These are phyloP conservation scores for Oscheius sp. DNA, from an alignment of 2,888 invertebrate species.

Conservation along the genomic window DNA sequence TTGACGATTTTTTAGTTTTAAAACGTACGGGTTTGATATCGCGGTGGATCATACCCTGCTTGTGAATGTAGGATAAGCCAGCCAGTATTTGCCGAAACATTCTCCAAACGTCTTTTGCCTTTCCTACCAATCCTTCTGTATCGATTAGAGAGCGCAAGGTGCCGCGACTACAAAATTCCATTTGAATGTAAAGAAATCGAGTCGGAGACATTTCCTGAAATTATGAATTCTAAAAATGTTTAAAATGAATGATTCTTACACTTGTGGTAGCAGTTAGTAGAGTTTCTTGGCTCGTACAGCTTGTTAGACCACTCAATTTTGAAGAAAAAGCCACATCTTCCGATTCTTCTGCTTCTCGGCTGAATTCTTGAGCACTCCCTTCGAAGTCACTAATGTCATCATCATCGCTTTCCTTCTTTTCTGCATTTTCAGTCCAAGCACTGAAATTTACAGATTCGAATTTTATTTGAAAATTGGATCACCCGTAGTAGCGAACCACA, in stretches of 20 bases:
- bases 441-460: slow-evolving; percentile 19
- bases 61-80: slow-evolving; percentile 69
- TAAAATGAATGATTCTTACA: too few relatives aligned
- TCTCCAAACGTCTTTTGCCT: slow-evolving; percentile 76
- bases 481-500: slow-evolving; percentile 78
- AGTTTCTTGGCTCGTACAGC: too few relatives aligned
- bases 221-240: too few relatives aligned
- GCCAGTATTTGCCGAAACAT: slow-evolving; percentile 93
- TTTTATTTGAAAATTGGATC: background rate
- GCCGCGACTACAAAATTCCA: slow-evolving; percentile 98
- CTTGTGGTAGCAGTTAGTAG: too few relatives aligned
- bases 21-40: slow-evolving; percentile 65
- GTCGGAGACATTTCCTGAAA: too few relatives aligned
- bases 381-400: background rate
- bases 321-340: background rate
- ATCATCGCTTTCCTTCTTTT: background rate
- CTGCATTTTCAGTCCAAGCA: slow-evolving; percentile 36
- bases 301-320: too few relatives aligned
- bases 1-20: too few relatives aligned
- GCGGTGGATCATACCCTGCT: slow-evolving; percentile 61
- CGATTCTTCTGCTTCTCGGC: background rate
- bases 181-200: slow-evolving; percentile 75
- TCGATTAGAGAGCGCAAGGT: slow-evolving; percentile 76
- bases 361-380: background rate
- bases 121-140: slow-evolving; percentile 78